Evolutionary conservation across 2,113 vertebrate genomes (phyloP).

Genomic region (Charadrius vociferus): DNA sequence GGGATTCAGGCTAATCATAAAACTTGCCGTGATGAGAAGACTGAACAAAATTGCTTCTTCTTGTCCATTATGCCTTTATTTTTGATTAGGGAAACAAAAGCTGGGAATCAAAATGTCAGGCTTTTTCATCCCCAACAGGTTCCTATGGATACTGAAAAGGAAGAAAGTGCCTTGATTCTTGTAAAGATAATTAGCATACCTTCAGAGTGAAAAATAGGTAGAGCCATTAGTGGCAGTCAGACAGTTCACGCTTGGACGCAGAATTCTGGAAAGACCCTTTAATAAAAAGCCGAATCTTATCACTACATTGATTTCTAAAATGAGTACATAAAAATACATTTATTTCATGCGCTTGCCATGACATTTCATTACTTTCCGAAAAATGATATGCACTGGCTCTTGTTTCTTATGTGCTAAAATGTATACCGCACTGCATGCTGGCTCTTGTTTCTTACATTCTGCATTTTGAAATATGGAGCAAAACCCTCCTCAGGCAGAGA

Average conservation of each 20-base stretch:
- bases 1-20: conserved; percentile 33
- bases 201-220: conserved; percentile 9
- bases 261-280: not conserved
- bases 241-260: not conserved
- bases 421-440: not conserved
- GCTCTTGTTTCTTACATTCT: not conserved
- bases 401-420: conserved; percentile 20
- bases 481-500: conserved; percentile 6
- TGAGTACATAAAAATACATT: not conserved
- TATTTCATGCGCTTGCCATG: not conserved
- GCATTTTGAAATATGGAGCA: not conserved
- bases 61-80: conserved; percentile 14
- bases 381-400: not conserved
- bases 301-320: conserved; percentile 26
- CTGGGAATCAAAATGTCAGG: conserved; percentile 32
- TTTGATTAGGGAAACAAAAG: conserved; percentile 57
- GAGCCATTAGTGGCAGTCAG: not conserved
- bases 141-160: conserved; percentile 38
- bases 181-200: conserved; percentile 31
- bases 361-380: conserved; percentile 15
- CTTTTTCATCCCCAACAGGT: not conserved
- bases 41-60: conserved; percentile 15
- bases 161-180: conserved; percentile 4
- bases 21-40: not conserved
- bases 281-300: not conserved